These are phyloP conservation scores for Tiliqua scincoides DNA, from an alignment of 2,113 vertebrate species.

Conservation along the genomic window DNA sequence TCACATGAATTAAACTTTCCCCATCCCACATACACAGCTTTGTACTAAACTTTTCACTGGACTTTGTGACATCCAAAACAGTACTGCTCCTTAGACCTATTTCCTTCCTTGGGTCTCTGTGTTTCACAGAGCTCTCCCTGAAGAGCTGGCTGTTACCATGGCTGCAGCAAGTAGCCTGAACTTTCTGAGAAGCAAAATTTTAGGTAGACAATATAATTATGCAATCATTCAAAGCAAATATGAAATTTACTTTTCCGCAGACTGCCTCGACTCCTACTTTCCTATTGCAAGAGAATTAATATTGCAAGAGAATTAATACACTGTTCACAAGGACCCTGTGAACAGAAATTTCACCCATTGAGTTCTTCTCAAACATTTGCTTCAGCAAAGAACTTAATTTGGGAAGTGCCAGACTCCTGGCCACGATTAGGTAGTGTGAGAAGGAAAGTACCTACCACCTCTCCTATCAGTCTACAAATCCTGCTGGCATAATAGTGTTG, in stretches of 20 bases:
- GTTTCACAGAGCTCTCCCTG: constrained; percentile 28
- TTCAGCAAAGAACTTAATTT: constrained; percentile 27
- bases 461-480: not conserved
- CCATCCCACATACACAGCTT: not conserved
- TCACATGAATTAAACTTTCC: not conserved
- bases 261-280: constrained; percentile 51
- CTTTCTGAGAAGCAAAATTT: constrained; percentile 26
- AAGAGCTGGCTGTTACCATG: constrained; percentile 47
- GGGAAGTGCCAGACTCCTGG: fast-evolving
- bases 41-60: not conserved
- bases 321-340: constrained; percentile 35
- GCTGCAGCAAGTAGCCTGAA: constrained; percentile 47
- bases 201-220: constrained; percentile 44
- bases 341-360: constrained; percentile 41
- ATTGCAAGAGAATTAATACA: not conserved
- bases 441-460: not conserved
- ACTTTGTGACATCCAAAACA: not conserved
- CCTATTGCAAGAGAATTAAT: not conserved
- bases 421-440: fast-evolving
- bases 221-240: constrained; percentile 31
- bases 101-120: not conserved
- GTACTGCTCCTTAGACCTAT: not conserved
- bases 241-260: constrained; percentile 40
- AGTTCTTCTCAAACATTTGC: constrained; percentile 36
- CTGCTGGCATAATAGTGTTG: not conserved